A percentile compares a stretch with the other conserved stretches of the same genome.
Evolutionary conservation across 2,888 invertebrate genomes (phyloP).

Genomic region (Drosophila sordidapex): DNA sequence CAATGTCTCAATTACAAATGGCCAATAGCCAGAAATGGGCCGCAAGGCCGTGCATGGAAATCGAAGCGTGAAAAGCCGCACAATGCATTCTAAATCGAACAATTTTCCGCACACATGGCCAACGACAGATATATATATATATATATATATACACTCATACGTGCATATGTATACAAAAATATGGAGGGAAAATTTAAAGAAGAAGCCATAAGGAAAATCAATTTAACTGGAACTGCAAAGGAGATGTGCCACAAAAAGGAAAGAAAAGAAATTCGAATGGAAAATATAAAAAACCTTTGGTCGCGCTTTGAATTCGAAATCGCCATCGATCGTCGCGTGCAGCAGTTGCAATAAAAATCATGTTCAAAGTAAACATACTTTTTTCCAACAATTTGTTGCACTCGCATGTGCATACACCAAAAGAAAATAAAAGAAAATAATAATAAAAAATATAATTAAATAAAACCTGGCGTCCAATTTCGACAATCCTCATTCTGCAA

Average conservation of each 20-base stretch:
- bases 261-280: constrained; percentile 1
- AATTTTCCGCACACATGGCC: constrained; percentile 69
- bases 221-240: constrained; percentile 55
- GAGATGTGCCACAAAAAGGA: constrained; percentile 1
- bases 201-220: constrained; percentile 48
- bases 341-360: constrained; percentile 72
- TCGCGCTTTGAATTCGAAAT: constrained; percentile 65
- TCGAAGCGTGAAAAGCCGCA: constrained; percentile 37
- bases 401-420: neutral
- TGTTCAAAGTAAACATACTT: constrained; percentile 69
- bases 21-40: constrained; percentile 28
- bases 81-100: constrained; percentile 50
- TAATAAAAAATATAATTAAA: neutral
- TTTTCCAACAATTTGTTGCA: constrained; percentile 1
- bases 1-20: constrained; percentile 65
- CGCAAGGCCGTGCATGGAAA: constrained; percentile 45
- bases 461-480: neutral
- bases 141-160: neutral
- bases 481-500: neutral
- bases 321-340: constrained; percentile 64
- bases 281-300: constrained; percentile 21
- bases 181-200: constrained; percentile 37
- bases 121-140: neutral
- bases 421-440: neutral
- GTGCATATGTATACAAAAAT: neutral